Conservation (phyloP, 2,797 vertebrate genomes). For the Adelosebastes latens region DNA sequence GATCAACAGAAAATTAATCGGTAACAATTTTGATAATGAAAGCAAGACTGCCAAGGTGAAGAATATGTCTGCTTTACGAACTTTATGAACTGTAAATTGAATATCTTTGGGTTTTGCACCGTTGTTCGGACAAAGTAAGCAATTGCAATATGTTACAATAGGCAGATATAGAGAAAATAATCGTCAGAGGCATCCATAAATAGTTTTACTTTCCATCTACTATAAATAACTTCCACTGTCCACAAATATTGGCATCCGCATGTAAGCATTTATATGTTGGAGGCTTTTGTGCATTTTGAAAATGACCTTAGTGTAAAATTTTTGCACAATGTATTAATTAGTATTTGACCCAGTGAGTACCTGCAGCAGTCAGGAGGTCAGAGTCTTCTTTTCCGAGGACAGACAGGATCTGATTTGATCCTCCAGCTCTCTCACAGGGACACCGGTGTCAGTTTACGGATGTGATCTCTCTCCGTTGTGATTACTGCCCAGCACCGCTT, state of each 20-base stretch:
- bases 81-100: no score
- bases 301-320: not conserved
- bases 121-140: not conserved
- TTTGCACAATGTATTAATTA: not conserved
- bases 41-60: not conserved
- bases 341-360: not conserved
- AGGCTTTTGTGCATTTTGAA: not conserved
- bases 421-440: conserved; percentile 30
- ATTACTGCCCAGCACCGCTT: not conserved
- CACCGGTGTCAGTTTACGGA: conserved; percentile 42
- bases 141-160: not conserved
- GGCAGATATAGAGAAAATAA: not conserved
- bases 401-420: conserved; percentile 25
- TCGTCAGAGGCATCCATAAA: not conserved
- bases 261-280: not conserved
- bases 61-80: no score
- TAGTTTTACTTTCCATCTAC: not conserved
- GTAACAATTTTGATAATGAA: not conserved
- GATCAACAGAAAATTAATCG: not conserved
- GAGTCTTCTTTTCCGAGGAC: not conserved
- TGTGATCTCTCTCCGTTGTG: not conserved
- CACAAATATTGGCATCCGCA: not conserved
- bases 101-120: not conserved
- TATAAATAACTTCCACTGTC: not conserved
- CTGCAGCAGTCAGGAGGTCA: not conserved